These are phyloP conservation scores for Heliornis fulica DNA, from an alignment of 2,113 vertebrate genomes.

Conservation along the genomic window DNA sequence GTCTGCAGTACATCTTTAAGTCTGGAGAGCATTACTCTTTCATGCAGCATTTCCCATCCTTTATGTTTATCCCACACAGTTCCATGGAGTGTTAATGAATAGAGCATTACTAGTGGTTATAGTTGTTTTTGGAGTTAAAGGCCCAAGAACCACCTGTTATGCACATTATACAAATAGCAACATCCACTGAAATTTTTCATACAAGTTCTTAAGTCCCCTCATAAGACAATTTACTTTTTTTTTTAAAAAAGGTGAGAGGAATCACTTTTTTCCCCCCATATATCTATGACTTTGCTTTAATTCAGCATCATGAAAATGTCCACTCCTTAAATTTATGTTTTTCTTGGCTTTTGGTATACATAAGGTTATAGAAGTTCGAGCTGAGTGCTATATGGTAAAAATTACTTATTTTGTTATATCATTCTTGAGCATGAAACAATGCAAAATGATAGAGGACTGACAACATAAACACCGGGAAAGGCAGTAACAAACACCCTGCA, in stretches of 20 bases:
- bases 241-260: background rate
- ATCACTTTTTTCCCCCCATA: background rate
- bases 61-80: background rate
- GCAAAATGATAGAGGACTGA: background rate
- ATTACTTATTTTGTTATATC: background rate
- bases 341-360: background rate
- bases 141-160: background rate
- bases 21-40: background rate
- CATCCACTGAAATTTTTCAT: background rate
- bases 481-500: background rate
- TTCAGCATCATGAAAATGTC: constrained; percentile 4
- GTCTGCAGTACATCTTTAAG: background rate
- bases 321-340: no score
- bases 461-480: background rate
- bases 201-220: background rate
- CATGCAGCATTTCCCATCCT: background rate
- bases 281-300: background rate
- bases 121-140: background rate
- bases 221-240: background rate
- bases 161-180: background rate
- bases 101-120: background rate
- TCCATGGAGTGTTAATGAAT: background rate
- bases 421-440: background rate
- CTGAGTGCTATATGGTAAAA: background rate
- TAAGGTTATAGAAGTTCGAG: background rate